These are phyloP conservation scores for Tenualosa ilisha DNA, from an alignment of 2,797 vertebrate genomes.

Conservation along the genomic window DNA sequence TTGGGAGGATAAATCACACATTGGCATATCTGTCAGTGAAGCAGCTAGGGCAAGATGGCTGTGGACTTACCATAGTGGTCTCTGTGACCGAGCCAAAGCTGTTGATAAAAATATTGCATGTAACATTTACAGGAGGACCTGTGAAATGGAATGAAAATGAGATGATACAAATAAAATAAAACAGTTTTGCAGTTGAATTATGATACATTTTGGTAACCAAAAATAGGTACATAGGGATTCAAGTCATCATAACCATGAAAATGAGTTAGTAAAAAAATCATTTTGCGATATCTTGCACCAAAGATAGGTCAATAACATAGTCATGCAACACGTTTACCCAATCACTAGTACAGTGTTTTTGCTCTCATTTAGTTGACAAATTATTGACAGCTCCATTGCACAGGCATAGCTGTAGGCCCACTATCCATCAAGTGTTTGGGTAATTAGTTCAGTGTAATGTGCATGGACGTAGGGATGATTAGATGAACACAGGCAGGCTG, in stretches of 20 bases:
- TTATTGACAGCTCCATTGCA: slow-evolving; percentile 1
- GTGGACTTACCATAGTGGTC: slow-evolving; percentile 93
- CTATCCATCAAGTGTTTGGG: slow-evolving; percentile 2
- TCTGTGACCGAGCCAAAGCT: slow-evolving; percentile 97
- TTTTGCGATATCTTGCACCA: background rate
- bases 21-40: slow-evolving; percentile 82
- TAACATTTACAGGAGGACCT: slow-evolving; percentile 97
- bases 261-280: background rate
- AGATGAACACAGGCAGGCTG: background rate
- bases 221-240: background rate
- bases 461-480: background rate
- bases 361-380: background rate
- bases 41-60: slow-evolving; percentile 74
- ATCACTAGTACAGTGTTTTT: background rate
- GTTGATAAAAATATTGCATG: slow-evolving; percentile 99
- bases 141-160: slow-evolving; percentile 88
- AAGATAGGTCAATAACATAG: slow-evolving; percentile 10
- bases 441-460: slow-evolving; percentile 4
- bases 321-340: background rate
- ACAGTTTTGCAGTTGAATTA: slow-evolving; percentile 45
- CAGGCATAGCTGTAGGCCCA: background rate
- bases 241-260: background rate
- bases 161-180: slow-evolving; percentile 71
- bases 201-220: background rate
- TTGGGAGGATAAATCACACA: slow-evolving; percentile 91